phyloP scores from a whole-genome alignment of 1,140 invertebrate species.

The Venturia canescens region DNA sequence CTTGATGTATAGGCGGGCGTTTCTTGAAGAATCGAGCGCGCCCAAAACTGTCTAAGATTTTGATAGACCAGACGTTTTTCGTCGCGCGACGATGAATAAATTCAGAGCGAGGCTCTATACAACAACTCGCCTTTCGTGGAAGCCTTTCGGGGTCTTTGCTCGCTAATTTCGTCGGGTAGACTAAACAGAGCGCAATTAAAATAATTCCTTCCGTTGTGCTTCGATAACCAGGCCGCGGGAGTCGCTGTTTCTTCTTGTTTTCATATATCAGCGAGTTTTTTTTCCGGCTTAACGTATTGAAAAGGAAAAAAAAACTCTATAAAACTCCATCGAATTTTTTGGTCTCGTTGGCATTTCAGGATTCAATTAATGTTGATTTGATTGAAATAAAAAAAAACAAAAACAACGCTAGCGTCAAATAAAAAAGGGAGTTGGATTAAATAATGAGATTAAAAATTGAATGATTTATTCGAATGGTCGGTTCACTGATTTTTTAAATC shows the following conservation, averaged over 20 bases:
- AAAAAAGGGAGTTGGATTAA: not conserved
- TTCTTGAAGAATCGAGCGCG: not conserved
- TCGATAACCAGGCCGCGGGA: not conserved
- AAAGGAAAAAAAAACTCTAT: not conserved
- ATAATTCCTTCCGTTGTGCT: constrained; percentile 57
- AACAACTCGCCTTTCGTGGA: constrained; percentile 14
- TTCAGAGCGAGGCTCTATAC: not conserved
- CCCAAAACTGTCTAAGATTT: not conserved
- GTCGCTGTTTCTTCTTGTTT: not conserved
- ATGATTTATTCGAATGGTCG: too few relatives aligned
- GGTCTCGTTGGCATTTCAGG: not conserved
- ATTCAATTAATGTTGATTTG: not conserved
- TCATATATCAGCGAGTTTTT: too few relatives aligned
- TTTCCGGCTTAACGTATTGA: not conserved
- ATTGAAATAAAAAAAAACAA: not conserved
- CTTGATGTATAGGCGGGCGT: not conserved
- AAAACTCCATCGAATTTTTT: not conserved
- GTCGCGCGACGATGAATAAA: constrained; percentile 3
- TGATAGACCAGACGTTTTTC: not conserved
- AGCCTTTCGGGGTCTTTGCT: constrained; percentile 51
- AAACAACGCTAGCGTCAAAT: not conserved
- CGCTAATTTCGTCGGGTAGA: constrained; percentile 63
- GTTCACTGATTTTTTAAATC: too few relatives aligned
- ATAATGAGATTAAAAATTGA: too few relatives aligned
- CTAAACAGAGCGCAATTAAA: constrained; percentile 63